Base-by-base conservation (phyloP, 2,888 invertebrate species). In the Eupithecia inturbata region DNA sequence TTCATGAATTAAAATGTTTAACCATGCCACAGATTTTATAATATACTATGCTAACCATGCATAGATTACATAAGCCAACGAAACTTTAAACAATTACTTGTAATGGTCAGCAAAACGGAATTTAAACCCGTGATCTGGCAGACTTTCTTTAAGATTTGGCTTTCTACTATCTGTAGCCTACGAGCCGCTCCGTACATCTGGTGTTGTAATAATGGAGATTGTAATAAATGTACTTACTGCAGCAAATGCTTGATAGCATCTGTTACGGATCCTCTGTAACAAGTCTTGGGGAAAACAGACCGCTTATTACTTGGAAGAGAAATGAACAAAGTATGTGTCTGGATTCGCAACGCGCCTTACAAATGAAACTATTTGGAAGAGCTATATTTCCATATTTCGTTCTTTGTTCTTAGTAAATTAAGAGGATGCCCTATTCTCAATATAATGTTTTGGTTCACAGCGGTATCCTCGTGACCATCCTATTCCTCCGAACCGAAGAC, bases 401-500 rank as follows among this genome's bases (percentile, higher is more conserved):
- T n/a, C 45, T 6, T 45, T 45, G 2, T 6, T 45, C 19, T 45
- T 45, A n/a, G 45, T n/a, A n/a, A 7, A n/a, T 19, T n/a, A 45
- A 53, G 26, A 57, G n/a, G n/a, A 49, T 49, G 10, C 12, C 22
- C 12, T 26, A 19, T 19, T n/a, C 4, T n/a, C 10, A 53, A 28
- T 31, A 9, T 26, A 41, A 39, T 39, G 10, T 71, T 71, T 80
- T 80, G 78, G 78, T 79, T 95, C 95, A 80, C 92, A 96, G 96
- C 81, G 96, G 97, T 6, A 93, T 97, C 64, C 93, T 97, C 76
- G 96, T 97, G 57, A 96, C 97, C 0, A 94, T 97, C 76, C 94
- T 97, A 9, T 97, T 96, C 86, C 95, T 97, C 82, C 95, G 96
- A 82, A 95, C 96, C 57, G 95, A 95, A 82, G 93, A 95, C 71